Percentiles rank a stretch among this genome's conserved stretches.
phyloP scores from a whole-genome alignment of 2,113 vertebrate genomes.

The Chrysemys picta region DNA sequence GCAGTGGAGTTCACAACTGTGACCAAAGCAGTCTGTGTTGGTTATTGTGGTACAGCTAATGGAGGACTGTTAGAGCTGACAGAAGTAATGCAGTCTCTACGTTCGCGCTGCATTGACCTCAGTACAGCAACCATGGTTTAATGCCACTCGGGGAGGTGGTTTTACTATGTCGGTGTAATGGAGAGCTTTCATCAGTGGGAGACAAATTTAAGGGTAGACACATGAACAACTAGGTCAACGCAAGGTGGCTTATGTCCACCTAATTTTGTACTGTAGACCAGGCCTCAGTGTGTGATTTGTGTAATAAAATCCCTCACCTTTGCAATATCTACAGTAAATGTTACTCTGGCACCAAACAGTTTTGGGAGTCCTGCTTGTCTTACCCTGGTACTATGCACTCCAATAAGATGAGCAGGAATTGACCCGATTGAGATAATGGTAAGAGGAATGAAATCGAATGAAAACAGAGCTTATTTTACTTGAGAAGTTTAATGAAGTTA shows the following conservation, averaged over 20 bases:
- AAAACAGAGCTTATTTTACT: accelerated
- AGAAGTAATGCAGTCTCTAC: neutral
- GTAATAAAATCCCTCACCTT: neutral
- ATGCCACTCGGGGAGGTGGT: too few relatives aligned
- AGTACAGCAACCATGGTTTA: neutral
- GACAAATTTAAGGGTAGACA: neutral
- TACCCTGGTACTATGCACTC: neutral
- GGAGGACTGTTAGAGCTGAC: too few relatives aligned
- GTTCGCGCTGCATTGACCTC: neutral
- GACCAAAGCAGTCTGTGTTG: neutral
- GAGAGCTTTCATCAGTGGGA: neutral
- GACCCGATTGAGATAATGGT: neutral
- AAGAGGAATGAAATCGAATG: neutral
- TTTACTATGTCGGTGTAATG: neutral
- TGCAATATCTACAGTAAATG: neutral
- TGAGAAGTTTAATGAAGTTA: neutral
- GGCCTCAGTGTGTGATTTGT: neutral
- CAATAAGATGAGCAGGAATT: neutral
- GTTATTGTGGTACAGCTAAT: neutral
- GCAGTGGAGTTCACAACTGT: neutral
- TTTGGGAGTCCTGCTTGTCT: neutral
- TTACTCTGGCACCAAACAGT: neutral
- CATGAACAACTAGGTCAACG: neutral
- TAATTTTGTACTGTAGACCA: neutral
- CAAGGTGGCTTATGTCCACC: neutral